phyloP scores from a whole-genome alignment of 2,888 invertebrate genomes.

The Andrena bicolor region DNA sequence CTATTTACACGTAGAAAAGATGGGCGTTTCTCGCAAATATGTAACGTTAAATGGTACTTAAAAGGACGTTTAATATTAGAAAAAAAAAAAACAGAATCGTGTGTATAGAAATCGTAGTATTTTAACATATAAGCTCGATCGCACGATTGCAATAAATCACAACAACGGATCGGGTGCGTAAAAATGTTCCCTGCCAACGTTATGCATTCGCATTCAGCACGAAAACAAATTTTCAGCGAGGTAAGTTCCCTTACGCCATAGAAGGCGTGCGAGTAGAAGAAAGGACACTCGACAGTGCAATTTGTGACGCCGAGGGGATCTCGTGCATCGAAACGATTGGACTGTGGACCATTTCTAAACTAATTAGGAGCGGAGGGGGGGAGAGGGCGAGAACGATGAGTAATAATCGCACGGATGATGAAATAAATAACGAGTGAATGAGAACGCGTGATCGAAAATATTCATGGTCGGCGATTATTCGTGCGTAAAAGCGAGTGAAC shows the following conservation, averaged over 20 bases:
- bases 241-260: constrained; percentile 60
- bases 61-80: background rate
- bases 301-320: constrained; percentile 3
- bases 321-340: constrained; percentile 1
- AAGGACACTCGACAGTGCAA: constrained; percentile 1
- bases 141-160: constrained; percentile 22
- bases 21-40: background rate
- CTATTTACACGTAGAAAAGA: constrained; percentile 24
- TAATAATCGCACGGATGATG: constrained; percentile 43
- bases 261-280: constrained; percentile 19
- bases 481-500: constrained; percentile 12
- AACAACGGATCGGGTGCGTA: constrained; percentile 3
- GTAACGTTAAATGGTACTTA: background rate
- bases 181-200: constrained; percentile 36
- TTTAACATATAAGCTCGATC: constrained; percentile 12
- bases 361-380: background rate
- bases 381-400: constrained; percentile 18
- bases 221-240: constrained; percentile 65
- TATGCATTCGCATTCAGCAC: constrained; percentile 25
- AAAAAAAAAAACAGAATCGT: constrained; percentile 7
- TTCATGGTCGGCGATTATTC: constrained; percentile 67
- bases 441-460: constrained; percentile 43
- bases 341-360: constrained; percentile 6
- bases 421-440: constrained; percentile 70
- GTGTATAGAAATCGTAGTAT: background rate